Conservation (phyloP, 2,797 vertebrate species). For the Choloepus didactylus region DNA sequence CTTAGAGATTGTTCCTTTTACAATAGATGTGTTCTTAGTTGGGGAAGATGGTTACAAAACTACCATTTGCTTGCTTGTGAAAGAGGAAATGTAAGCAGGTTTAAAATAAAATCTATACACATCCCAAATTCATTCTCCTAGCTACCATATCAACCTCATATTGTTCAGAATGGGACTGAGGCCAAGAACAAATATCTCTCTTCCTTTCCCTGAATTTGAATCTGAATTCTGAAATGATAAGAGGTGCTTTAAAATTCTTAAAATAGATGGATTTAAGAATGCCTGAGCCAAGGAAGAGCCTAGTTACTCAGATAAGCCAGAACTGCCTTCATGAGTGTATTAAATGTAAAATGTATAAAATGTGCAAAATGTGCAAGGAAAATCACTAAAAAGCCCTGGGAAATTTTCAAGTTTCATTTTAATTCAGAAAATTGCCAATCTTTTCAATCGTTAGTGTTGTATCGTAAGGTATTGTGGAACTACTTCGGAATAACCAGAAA, state of each 20-base stretch:
- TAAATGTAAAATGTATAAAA: constrained; percentile 80
- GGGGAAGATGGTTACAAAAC: constrained; percentile 54
- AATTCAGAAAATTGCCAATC: constrained; percentile 72
- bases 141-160: constrained; percentile 75
- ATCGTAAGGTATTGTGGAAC: background rate
- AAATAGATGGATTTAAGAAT: constrained; percentile 83
- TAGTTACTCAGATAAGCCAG: constrained; percentile 83
- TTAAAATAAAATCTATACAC: constrained; percentile 83
- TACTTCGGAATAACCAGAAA: constrained; percentile 62
- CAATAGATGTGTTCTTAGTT: constrained; percentile 36
- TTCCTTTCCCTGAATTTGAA: constrained; percentile 80
- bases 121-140: constrained; percentile 76
- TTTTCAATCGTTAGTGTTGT: constrained; percentile 67
- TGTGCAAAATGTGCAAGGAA: constrained; percentile 77
- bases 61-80: constrained; percentile 75
- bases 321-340: constrained; percentile 69
- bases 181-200: constrained; percentile 81
- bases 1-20: constrained; percentile 61
- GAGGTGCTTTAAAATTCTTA: constrained; percentile 83
- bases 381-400: constrained; percentile 57
- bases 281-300: constrained; percentile 82
- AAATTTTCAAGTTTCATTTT: constrained; percentile 76
- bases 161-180: constrained; percentile 74
- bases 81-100: constrained; percentile 70
- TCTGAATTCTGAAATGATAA: constrained; percentile 83